Percentiles rank a stretch among this genome's conserved stretches.
These are phyloP conservation scores for Platycnemis pennipes DNA, from an alignment of 2,888 invertebrate species.

Conservation along the genomic window DNA sequence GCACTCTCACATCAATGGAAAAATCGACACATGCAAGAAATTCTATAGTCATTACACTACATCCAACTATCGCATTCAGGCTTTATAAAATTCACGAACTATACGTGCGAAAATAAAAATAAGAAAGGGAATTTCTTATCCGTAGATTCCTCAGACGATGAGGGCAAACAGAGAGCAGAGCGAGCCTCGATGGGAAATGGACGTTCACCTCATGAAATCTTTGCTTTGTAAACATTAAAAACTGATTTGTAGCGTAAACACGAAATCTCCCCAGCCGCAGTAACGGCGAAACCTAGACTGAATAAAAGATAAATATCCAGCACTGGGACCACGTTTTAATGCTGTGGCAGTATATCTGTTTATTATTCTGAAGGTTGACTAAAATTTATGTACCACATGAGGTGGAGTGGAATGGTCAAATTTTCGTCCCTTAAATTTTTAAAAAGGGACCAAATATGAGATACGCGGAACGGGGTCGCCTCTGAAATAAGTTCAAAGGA, in stretches of 20 bases:
- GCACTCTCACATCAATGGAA: no score
- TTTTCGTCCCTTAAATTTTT: neutral
- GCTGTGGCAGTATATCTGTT: neutral
- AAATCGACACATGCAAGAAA: no score
- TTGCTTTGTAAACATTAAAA: neutral
- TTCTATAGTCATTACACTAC: no score
- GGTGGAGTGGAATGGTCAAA: neutral
- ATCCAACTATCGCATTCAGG: no score
- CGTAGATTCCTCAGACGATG: neutral
- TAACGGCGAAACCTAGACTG: neutral
- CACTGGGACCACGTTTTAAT: neutral
- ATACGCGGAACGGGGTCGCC: neutral
- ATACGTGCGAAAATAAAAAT: no score
- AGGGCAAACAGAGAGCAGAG: neutral
- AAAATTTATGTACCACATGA: neutral
- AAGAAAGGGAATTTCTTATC: neutral
- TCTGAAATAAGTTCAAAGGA: neutral
- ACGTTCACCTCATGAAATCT: neutral
- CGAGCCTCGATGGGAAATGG: neutral
- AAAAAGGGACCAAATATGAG: neutral
- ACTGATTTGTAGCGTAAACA: neutral
- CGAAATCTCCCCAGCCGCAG: neutral
- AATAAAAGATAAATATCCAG: neutral
- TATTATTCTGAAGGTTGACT: neutral
- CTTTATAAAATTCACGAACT: no score